A percentile compares a stretch with the other conserved stretches of the same genome.
Conservation (phyloP, 2,113 vertebrate species). For the Stegostoma tigrinum region DNA sequence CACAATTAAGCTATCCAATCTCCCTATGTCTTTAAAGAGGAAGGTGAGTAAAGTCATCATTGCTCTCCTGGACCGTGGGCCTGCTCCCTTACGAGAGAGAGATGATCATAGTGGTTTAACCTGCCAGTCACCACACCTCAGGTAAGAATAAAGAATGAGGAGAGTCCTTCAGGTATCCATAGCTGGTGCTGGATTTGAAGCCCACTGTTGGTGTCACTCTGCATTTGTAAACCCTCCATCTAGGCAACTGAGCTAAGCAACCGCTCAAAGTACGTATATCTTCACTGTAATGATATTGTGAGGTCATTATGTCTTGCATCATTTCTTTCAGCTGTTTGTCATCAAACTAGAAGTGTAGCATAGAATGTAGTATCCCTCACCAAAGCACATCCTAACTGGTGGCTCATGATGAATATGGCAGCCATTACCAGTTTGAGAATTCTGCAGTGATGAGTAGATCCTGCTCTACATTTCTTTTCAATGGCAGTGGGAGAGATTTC, state of each 20-base stretch:
- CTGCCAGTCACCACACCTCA: no score
- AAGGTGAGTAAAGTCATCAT: no score
- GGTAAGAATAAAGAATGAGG: no score
- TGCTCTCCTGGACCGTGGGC: no score
- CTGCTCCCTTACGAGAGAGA: no score
- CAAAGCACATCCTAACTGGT: background rate
- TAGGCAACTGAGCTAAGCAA: no score
- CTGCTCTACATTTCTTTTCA: background rate
- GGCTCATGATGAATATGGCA: background rate
- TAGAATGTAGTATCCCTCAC: background rate
- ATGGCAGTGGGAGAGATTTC: no score
- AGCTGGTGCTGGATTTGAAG: no score
- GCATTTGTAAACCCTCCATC: no score
- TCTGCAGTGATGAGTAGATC: background rate
- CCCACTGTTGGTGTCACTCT: no score
- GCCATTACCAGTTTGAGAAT: background rate
- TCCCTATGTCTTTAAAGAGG: background rate
- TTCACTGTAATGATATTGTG: background rate
- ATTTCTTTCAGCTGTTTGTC: background rate
- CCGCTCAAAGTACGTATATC: background rate
- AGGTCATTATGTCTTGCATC: background rate
- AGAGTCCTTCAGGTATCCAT: no score
- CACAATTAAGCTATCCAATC: background rate
- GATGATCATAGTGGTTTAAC: no score
- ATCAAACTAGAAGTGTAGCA: background rate